Percentiles rank a stretch among this genome's conserved stretches.
Conservation (phyloP, 2,113 vertebrate species). For the Peromyscus californicus region DNA sequence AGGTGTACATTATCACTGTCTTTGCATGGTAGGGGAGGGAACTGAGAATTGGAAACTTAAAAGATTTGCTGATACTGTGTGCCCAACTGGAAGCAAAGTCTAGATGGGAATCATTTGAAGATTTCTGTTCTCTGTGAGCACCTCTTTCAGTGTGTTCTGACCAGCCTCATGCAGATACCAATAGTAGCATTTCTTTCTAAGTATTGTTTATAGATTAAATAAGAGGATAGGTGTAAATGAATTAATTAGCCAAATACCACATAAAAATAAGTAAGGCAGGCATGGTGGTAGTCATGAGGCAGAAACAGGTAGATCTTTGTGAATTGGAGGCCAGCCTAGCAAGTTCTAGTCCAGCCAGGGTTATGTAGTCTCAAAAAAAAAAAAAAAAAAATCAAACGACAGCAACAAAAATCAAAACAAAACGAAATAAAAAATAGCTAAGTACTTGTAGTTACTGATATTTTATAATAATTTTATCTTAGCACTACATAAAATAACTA, state of each 20-base stretch:
- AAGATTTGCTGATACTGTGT: neutral
- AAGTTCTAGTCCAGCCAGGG: neutral
- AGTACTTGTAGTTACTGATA: neutral
- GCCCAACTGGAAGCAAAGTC: neutral
- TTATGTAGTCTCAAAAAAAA: neutral
- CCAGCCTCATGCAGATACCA: neutral
- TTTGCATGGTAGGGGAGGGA: neutral
- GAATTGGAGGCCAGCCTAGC: neutral
- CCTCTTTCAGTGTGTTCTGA: neutral
- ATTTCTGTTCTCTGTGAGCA: neutral
- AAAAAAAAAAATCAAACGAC: neutral
- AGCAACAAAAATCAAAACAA: neutral
- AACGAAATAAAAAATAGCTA: neutral
- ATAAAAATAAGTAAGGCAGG: neutral
- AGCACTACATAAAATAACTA: neutral
- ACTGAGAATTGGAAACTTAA: neutral
- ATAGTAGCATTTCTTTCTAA: neutral
- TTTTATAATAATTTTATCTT: constrained; percentile 4
- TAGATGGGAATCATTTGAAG: neutral
- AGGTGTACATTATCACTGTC: neutral
- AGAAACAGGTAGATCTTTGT: neutral
- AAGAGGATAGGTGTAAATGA: neutral
- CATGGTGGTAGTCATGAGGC: neutral
- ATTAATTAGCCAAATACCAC: neutral
- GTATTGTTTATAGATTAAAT: constrained; percentile 27